Base-by-base conservation (phyloP, 2,888 invertebrate genomes). In the Bembecia ichneumoniformis region DNA sequence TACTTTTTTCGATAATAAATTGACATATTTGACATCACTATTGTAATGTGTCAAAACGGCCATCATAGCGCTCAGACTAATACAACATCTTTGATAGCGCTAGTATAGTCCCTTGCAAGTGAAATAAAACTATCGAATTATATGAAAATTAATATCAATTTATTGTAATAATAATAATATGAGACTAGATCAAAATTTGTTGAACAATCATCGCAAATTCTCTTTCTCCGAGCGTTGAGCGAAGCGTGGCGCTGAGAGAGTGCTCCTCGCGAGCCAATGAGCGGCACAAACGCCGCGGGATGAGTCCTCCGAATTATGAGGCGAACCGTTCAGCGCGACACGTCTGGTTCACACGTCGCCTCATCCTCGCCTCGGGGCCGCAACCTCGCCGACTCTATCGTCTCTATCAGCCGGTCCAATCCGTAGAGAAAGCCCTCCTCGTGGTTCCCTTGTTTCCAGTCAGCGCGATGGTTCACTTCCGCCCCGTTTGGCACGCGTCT, bases 381-480 rank as follows among this genome's bases (percentile, higher is more conserved):
- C 50, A 74, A 59, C 52, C 68, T 71, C 28, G 82, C 82, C 34
- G 72, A 74, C 63, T 87, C 87, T 75, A 87, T 79, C 35, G 80
- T 94, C 64, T 91, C 88, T 64, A 98, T 96, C 55, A 99, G 90
- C 78, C 95, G 94, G 82, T 98, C 98, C 63, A 99, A 89, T 50
- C 99, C 99, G 60, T 90, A 92, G 17, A 99, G 90, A 65, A 97
- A 94, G 5, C 99, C 99, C 77, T 99, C 98, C 77, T 99, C 98
- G 70, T 96, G 95, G 76, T 98, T 99, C n/a, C 98, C 98, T 58
- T 95, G 92, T 53, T 90, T 74, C 99, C 98, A 99, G 11, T 91
- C 87, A 5, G 88, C 87, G 51, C 96, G 89, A 74, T 99, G 99
- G 58, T 92, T 91, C 13, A 98, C 89, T 47, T 79, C 84, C 17